A percentile compares a stretch with the other conserved stretches of the same genome.
phyloP scores from a whole-genome alignment of 2,797 vertebrate species.

The Gephyroberyx darwinii region DNA sequence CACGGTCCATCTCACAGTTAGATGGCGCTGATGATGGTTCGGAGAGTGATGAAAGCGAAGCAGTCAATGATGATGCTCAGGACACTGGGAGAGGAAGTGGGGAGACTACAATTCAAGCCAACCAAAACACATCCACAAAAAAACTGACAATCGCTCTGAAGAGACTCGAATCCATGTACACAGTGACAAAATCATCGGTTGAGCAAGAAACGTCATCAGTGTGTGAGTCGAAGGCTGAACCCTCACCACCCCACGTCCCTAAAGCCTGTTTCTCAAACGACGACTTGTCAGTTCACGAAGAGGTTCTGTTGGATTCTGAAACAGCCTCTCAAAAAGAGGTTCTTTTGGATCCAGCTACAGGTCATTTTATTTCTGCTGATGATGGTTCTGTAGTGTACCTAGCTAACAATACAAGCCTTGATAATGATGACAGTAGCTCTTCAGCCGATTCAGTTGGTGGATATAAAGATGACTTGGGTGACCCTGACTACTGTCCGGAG shows the following conservation, averaged over 20 bases:
- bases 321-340: constrained; percentile 39
- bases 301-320: constrained; percentile 56
- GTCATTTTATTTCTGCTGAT: constrained; percentile 65
- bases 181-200: constrained; percentile 21
- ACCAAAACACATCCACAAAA: constrained; percentile 60
- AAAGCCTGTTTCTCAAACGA: constrained; percentile 32
- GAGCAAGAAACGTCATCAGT: constrained; percentile 24
- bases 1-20: constrained; percentile 85
- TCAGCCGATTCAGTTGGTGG: constrained; percentile 57
- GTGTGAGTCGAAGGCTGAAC: constrained; percentile 25
- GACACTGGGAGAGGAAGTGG: constrained; percentile 19
- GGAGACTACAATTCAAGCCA: constrained; percentile 15
- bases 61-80: constrained; percentile 46
- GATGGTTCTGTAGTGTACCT: constrained; percentile 19
- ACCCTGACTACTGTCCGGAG: constrained; percentile 66
- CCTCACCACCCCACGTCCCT: constrained; percentile 31
- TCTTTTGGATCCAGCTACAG: constrained; percentile 71
- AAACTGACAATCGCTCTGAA: constrained; percentile 61
- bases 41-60: constrained; percentile 83
- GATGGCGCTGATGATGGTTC: constrained; percentile 90
- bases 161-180: constrained; percentile 64
- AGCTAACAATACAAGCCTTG: background rate
- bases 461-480: constrained; percentile 70
- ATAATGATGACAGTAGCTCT: constrained; percentile 58
- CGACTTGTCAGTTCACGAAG: constrained; percentile 60